Percentiles rank a stretch among this genome's conserved stretches.
Evolutionary conservation across 2,113 vertebrate genomes (phyloP).

Genomic region (Acrocephalus arundinaceus): DNA sequence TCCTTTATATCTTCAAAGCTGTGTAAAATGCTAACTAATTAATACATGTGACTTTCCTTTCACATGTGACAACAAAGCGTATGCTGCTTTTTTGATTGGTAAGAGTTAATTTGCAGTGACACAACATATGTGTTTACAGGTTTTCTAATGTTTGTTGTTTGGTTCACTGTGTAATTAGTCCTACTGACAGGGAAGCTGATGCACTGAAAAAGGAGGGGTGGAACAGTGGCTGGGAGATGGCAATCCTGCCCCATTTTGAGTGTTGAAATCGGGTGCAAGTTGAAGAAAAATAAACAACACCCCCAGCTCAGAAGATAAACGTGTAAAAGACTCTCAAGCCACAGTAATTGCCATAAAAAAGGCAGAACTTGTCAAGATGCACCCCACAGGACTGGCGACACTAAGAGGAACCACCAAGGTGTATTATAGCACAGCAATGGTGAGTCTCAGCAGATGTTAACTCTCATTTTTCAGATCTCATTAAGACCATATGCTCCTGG

Average conservation of each 20-base stretch:
- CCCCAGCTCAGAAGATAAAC: not conserved
- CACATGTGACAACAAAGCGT: conserved; percentile 58
- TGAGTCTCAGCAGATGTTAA: not conserved
- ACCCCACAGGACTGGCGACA: not conserved
- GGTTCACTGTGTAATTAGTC: conserved; percentile 51
- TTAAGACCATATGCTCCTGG: not conserved
- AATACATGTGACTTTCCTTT: conserved; percentile 59
- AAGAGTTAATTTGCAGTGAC: conserved; percentile 69
- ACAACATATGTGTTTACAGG: conserved; percentile 63
- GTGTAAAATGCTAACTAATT: conserved; percentile 43
- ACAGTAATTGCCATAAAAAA: not conserved
- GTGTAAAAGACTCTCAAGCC: not conserved
- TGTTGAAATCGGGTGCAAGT: not conserved
- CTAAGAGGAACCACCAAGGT: not conserved
- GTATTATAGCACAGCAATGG: no score
- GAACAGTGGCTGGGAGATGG: not conserved
- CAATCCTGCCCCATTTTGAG: not conserved
- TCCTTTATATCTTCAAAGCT: conserved; percentile 35
- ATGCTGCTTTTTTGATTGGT: conserved; percentile 44
- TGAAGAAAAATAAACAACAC: not conserved
- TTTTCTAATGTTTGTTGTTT: conserved; percentile 39
- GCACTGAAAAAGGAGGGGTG: not conserved
- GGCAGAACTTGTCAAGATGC: not conserved
- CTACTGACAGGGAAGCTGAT: conserved; percentile 34
- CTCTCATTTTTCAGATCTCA: not conserved